These are phyloP conservation scores for Megaustenia siamemsis DNA, from an alignment of 2,888 invertebrate genomes.

Conservation along the genomic window DNA sequence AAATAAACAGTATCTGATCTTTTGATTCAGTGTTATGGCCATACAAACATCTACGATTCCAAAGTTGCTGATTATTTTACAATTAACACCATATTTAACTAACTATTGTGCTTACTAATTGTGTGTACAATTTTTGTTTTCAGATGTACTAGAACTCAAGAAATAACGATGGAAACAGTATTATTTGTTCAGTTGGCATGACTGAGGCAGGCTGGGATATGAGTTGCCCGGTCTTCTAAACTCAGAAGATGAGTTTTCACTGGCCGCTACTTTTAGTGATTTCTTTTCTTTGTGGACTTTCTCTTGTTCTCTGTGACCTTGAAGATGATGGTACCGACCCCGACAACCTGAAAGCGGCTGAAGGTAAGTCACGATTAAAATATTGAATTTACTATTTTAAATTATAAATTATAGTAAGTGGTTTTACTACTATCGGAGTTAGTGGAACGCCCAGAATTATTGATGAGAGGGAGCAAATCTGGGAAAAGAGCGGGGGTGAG, in stretches of 20 bases:
- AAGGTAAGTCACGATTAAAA: neutral
- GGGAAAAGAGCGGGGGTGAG: no score
- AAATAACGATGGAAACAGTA: neutral
- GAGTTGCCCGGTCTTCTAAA: neutral
- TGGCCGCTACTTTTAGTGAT: slow-evolving; percentile 9
- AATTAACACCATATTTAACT: no score
- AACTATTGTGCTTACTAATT: no score
- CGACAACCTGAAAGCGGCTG: neutral
- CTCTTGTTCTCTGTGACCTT: neutral
- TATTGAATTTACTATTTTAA: neutral
- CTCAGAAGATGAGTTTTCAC: slow-evolving; percentile 29
- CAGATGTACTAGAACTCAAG: neutral
- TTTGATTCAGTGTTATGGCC: no score
- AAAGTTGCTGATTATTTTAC: no score
- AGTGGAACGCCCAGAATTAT: no score
- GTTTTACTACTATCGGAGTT: no score
- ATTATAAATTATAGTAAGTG: no score
- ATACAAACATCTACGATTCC: no score
- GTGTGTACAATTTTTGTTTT: no score
- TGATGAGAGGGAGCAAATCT: no score
- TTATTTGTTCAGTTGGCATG: neutral
- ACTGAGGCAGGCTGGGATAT: neutral
- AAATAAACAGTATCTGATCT: no score
- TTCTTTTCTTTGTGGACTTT: neutral
- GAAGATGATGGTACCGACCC: neutral